These are phyloP conservation scores for Bostrychus sinensis DNA, from an alignment of 2,113 vertebrate species.

Conservation along the genomic window DNA sequence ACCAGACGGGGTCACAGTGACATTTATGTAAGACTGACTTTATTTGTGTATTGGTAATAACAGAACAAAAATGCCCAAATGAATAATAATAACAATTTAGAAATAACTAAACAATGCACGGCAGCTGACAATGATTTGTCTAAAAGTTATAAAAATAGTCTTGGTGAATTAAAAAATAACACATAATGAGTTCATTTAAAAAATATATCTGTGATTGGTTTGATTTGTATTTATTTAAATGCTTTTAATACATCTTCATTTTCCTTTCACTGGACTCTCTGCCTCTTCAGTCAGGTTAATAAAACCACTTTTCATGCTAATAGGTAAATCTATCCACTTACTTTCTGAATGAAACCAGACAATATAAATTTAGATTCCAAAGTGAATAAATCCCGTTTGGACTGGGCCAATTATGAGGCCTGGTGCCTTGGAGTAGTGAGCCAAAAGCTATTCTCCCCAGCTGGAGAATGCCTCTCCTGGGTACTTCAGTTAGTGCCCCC, in stretches of 20 bases:
- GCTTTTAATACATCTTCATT: neutral
- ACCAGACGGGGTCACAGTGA: neutral
- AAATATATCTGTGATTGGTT: neutral
- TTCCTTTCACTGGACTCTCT: constrained; percentile 24
- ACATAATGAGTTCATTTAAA: too few species aligned
- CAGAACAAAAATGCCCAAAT: too few species aligned
- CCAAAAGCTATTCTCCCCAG: constrained; percentile 34
- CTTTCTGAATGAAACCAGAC: constrained; percentile 59
- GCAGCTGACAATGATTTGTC: too few species aligned
- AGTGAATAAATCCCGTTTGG: constrained; percentile 62
- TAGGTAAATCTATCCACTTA: constrained; percentile 49
- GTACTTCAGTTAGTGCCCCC: constrained; percentile 37
- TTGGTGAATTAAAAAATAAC: too few species aligned
- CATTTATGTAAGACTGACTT: constrained; percentile 13
- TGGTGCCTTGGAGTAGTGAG: constrained; percentile 16
- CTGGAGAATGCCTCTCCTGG: constrained; percentile 40
- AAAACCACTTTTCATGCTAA: constrained; percentile 40
- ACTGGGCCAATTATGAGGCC: constrained; percentile 51
- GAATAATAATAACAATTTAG: too few species aligned
- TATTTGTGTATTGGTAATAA: constrained; percentile 1
- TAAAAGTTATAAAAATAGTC: too few species aligned
- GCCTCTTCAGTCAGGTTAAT: constrained; percentile 35
- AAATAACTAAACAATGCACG: too few species aligned
- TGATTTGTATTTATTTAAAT: neutral
- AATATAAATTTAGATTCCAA: constrained; percentile 62